Conservation (phyloP, 2,113 vertebrate species). For the Eubucco bourcierii region DNA sequence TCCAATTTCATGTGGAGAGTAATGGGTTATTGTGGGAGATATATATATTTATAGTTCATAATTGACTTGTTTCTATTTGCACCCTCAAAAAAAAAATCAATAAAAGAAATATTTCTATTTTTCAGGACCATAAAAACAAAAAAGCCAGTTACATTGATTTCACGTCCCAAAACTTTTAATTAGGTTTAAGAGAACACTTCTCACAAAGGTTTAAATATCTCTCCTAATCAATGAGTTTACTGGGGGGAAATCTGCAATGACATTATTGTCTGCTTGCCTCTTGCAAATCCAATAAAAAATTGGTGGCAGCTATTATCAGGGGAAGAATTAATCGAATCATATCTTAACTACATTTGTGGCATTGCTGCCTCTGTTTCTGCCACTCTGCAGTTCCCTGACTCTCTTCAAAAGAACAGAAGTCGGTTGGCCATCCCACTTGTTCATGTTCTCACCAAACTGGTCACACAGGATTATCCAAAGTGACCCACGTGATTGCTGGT, state of each 20-base stretch:
- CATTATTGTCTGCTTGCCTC: background rate
- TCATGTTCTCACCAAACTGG: no score
- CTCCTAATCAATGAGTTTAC: conserved; percentile 1
- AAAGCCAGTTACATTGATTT: background rate
- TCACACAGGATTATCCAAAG: no score
- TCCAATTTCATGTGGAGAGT: background rate
- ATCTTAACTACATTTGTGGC: no score
- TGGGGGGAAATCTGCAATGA: background rate
- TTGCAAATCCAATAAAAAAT: background rate
- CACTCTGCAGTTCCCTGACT: no score
- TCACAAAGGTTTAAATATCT: background rate
- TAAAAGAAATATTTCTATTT: background rate
- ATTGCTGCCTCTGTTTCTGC: no score
- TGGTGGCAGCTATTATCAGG: background rate
- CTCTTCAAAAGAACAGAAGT: no score
- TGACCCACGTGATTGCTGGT: no score
- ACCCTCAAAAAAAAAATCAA: background rate
- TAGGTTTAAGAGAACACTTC: background rate
- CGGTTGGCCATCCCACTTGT: no score
- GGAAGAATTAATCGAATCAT: background rate
- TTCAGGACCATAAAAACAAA: background rate
- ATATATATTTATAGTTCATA: background rate
- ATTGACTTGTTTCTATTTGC: background rate
- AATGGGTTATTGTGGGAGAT: background rate
- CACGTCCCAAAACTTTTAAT: background rate